phyloP scores from a whole-genome alignment of 2,113 vertebrate species.

The Otus sunia region DNA sequence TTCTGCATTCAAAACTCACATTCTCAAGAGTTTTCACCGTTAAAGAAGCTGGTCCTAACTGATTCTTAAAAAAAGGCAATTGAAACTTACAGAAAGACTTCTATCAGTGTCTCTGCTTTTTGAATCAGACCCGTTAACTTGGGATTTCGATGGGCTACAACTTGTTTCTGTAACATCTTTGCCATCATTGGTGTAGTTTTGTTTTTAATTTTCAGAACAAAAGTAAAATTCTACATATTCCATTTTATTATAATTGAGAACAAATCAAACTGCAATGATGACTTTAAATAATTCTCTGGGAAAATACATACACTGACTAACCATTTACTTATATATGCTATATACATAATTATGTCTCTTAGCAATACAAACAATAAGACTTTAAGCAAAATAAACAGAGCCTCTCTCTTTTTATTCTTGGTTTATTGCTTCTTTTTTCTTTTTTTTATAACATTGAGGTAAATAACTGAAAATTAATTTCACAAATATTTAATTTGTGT shows the following conservation, averaged over 20 bases:
- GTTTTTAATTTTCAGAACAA: not conserved
- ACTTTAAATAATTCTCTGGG: not conserved
- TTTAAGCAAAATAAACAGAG: not conserved
- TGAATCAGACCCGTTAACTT: not conserved
- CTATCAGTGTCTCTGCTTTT: not conserved
- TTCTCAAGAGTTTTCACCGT: not conserved
- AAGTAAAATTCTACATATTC: not conserved
- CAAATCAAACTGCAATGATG: not conserved
- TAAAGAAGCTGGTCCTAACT: not conserved
- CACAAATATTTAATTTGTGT: not conserved
- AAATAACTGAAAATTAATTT: not conserved
- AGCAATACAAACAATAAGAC: not conserved
- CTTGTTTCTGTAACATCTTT: not conserved
- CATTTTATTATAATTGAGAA: not conserved
- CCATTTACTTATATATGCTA: not conserved
- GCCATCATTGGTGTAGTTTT: not conserved
- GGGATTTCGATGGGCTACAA: not conserved
- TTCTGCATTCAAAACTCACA: not conserved
- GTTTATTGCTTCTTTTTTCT: not conserved
- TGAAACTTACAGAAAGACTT: not conserved
- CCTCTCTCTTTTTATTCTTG: not conserved
- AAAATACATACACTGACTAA: not conserved
- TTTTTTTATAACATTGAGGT: not conserved
- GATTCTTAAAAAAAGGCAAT: not conserved
- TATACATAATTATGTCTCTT: not conserved